Evolutionary conservation across 2,797 vertebrate genomes (phyloP).

Genomic region (Rhinoraja longicauda): DNA sequence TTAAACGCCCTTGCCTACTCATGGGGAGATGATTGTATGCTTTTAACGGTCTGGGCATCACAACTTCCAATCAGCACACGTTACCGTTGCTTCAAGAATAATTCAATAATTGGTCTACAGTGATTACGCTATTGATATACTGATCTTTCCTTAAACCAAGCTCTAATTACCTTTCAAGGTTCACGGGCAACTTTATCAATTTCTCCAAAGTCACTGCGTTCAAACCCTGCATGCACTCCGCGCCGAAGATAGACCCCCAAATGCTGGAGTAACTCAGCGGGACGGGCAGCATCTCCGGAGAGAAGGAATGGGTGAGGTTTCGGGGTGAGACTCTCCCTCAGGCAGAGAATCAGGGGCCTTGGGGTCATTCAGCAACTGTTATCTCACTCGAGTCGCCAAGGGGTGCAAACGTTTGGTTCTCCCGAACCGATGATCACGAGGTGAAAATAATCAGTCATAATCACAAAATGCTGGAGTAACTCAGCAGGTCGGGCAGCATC

Average conservation of each 20-base stretch:
- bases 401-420: neutral
- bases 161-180: slow-evolving; percentile 32
- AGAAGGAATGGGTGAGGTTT: too few relatives aligned
- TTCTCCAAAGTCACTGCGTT: neutral
- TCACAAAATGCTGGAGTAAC: too few relatives aligned
- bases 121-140: slow-evolving; percentile 33
- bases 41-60: neutral
- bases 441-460: too few relatives aligned
- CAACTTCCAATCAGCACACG: slow-evolving; percentile 13
- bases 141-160: slow-evolving; percentile 35
- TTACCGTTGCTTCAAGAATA: slow-evolving; percentile 18
- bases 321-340: too few relatives aligned
- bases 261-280: too few relatives aligned
- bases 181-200: slow-evolving; percentile 30
- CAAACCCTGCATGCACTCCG: neutral
- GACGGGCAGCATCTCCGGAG: too few relatives aligned
- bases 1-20: too few relatives aligned
- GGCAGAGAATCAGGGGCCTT: too few relatives aligned
- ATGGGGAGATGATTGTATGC: slow-evolving; percentile 3
- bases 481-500: too few relatives aligned
- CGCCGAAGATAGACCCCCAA: too few relatives aligned
- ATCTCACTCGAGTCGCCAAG: slow-evolving; percentile 10
- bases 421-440: neutral
- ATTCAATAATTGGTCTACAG: slow-evolving; percentile 33
- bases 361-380: too few relatives aligned